These are phyloP conservation scores for Hemichromis elongatus DNA, from an alignment of 2,113 vertebrate genomes.

Conservation along the genomic window DNA sequence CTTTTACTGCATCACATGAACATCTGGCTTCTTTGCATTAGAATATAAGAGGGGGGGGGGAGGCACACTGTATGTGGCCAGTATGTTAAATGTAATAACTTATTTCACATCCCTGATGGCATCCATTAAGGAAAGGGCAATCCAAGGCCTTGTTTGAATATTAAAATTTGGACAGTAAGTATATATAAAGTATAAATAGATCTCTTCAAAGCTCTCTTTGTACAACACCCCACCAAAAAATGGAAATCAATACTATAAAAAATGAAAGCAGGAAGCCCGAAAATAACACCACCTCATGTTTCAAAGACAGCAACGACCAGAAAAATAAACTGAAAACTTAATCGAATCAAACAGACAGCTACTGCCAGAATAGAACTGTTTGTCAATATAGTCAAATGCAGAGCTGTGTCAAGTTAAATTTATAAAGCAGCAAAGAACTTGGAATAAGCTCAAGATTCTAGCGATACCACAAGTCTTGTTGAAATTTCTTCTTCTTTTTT, in stretches of 20 bases:
- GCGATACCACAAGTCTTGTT: background rate
- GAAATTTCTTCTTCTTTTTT: background rate
- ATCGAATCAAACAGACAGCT: constrained; percentile 1
- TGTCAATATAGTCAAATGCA: background rate
- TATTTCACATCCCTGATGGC: background rate
- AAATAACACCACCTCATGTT: background rate
- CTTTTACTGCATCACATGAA: background rate
- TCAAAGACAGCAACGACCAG: background rate
- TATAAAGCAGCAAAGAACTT: background rate
- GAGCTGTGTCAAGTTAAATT: background rate
- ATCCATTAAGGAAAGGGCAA: background rate
- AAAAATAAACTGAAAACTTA: background rate
- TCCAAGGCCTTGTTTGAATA: background rate
- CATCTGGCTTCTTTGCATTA: background rate
- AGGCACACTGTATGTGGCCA: background rate
- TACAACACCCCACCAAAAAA: background rate
- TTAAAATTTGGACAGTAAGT: background rate
- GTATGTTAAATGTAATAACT: background rate
- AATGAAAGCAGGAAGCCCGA: background rate
- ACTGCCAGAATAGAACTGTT: background rate
- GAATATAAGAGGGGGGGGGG: background rate
- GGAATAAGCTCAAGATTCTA: background rate
- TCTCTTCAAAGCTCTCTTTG: background rate
- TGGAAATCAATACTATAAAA: constrained; percentile 14
- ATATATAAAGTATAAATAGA: background rate